These are phyloP conservation scores for Tenthredo notha DNA, from an alignment of 2,888 invertebrate species.

Conservation along the genomic window DNA sequence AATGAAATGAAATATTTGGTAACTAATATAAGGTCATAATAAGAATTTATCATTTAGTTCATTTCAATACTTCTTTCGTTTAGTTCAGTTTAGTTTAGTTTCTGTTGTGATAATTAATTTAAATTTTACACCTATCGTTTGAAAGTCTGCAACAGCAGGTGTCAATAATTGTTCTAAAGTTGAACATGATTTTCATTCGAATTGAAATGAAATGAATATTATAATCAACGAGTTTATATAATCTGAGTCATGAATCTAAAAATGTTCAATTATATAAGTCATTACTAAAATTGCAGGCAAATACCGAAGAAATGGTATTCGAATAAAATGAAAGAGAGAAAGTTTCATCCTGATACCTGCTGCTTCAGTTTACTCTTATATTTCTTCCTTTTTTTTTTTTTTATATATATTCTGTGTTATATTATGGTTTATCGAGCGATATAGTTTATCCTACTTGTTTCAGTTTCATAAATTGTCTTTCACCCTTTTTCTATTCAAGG, in stretches of 20 bases:
- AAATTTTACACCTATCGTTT: not conserved
- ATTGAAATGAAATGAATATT: not conserved
- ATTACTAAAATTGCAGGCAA: not conserved
- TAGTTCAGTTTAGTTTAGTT: slow-evolving; percentile 16
- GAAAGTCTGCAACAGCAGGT: slow-evolving; percentile 9
- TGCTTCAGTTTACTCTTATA: not conserved
- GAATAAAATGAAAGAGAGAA: not conserved
- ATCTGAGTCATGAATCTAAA: not conserved
- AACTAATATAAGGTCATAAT: slow-evolving; percentile 48
- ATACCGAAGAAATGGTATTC: not conserved
- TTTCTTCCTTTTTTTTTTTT: not conserved
- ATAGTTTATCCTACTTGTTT: slow-evolving; percentile 25
- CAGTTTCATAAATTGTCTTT: not conserved
- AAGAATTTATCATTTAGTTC: slow-evolving; percentile 33
- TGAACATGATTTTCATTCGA: not conserved
- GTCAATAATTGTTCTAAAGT: not conserved
- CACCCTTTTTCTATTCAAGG: not conserved
- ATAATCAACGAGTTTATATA: not conserved
- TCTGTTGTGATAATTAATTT: not conserved
- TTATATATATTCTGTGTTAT: not conserved
- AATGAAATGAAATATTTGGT: slow-evolving; percentile 42
- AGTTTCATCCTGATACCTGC: not conserved
- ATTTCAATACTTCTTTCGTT: slow-evolving; percentile 38
- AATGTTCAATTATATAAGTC: not conserved
- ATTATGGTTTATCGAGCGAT: slow-evolving; percentile 11